Base-by-base conservation (phyloP, 35 echinoderm and acorn worm species). In the Strongylocentrotus purpuratus region DNA sequence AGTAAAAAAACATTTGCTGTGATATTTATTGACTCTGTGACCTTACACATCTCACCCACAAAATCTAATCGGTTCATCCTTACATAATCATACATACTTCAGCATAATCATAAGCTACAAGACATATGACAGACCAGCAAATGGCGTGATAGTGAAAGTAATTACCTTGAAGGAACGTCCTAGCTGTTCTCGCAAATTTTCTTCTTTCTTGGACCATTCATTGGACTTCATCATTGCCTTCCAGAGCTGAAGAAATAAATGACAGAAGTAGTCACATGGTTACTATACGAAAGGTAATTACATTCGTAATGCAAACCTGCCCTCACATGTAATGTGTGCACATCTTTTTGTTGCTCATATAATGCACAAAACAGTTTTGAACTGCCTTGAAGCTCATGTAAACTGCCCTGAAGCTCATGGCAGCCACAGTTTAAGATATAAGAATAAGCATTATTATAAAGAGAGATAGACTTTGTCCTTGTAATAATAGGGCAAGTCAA, bases 151-250 rank as follows among this genome's bases (percentile, higher is more conserved):
- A 41, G 32, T 89, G 20, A 78, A n/a, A 0, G 4, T 46, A 89
- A 33, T 48, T 47, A 93, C 91, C 91, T 93, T 93, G 91, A 93
- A 58, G 31, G 46, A 93, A 7, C 48, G 45, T 47, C 91, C 48
- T 31, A 93, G 46, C 48, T 93, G 91, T 58, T 93, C 91, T 48
- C 46, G 91, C n/a, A 93, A 18, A 47, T 52, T 46, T n/a, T 93
- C 91, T 32, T 93, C 91, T 58, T 93, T 93, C 48, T 93, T 93
- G 11, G 91, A 32, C 91, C 91, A 93, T 58, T 93, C 91, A 93
- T 93, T 50, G 18, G 91, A 93, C 46, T 93, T 93, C 91, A 93
- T 93, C 91, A 93, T n/a, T 14, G 17, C 45, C 22, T 52, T 93
- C 46, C 45, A 93, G 45, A 93, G 33, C 91, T 93, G 17, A 32